phyloP scores from a whole-genome alignment of 2,113 vertebrate genomes.

The Agapornis roseicollis region DNA sequence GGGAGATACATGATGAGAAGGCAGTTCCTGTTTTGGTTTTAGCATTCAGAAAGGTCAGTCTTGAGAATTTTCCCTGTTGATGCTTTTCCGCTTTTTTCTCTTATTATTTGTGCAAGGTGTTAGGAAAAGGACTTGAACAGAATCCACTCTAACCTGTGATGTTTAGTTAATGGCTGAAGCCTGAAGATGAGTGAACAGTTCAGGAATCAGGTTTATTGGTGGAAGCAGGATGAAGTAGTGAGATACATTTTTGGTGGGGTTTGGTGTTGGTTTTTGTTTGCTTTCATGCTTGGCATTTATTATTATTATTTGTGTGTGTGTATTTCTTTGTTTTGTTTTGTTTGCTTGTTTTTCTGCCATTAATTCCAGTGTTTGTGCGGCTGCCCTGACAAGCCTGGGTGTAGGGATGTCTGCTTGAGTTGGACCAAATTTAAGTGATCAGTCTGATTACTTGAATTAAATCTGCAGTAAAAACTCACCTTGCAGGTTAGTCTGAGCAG shows the following conservation, averaged over 20 bases:
- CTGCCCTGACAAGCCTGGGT: neutral
- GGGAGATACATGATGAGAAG: neutral
- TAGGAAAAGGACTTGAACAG: neutral
- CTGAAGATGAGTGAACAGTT: neutral
- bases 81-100: constrained; percentile 20
- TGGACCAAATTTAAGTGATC: neutral
- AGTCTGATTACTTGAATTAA: neutral
- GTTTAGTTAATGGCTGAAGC: neutral
- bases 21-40: neutral
- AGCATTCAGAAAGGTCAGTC: constrained; percentile 22
- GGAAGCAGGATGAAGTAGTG: neutral
- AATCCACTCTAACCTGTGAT: neutral
- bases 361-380: neutral
- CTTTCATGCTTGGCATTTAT: neutral
- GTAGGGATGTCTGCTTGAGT: neutral
- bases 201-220: neutral
- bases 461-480: neutral
- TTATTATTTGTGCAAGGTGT: neutral
- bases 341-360: neutral
- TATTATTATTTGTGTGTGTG: too few relatives aligned
- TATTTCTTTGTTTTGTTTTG: neutral
- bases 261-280: neutral
- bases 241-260: neutral
- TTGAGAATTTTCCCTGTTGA: constrained; percentile 21
- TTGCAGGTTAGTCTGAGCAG: neutral